Evolutionary conservation across 2,113 vertebrate species (phyloP).

Genomic region (Neolamprologus modestus): DNA sequence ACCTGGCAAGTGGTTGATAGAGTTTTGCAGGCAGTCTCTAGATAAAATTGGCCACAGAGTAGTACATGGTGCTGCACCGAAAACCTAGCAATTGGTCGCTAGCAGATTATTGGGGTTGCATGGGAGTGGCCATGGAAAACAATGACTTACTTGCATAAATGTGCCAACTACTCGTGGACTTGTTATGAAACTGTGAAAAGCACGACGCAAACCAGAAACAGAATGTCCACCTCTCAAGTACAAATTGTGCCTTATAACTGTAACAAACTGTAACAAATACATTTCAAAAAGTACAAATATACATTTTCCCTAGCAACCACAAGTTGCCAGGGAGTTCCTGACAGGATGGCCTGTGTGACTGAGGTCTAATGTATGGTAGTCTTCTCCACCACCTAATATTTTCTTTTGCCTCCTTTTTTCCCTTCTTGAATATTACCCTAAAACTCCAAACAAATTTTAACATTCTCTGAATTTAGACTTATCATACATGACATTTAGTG

Average conservation of each 20-base stretch:
- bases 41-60: not conserved
- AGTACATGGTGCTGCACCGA: not conserved
- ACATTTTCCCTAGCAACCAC: not conserved
- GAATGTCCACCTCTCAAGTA: not conserved
- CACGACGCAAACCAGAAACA: not conserved
- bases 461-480: not conserved
- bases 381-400: not conserved
- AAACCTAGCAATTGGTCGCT: not conserved
- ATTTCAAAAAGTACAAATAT: not conserved
- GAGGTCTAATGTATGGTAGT: not conserved
- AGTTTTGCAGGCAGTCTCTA: not conserved
- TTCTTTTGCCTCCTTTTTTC: not conserved
- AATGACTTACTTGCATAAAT: not conserved
- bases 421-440: not conserved
- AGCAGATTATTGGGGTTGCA: not conserved
- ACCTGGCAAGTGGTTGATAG: not conserved
- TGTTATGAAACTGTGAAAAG: not conserved
- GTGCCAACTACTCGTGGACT: not conserved
- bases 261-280: not conserved
- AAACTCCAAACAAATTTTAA: not conserved
- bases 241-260: not conserved
- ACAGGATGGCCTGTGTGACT: not conserved
- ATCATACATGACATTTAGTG: not conserved
- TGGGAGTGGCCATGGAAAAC: not conserved
- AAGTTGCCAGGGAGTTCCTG: not conserved